Percentiles rank a stretch among this genome's conserved stretches.
phyloP scores from a whole-genome alignment of 2,113 vertebrate species.

The Geococcyx californianus region DNA sequence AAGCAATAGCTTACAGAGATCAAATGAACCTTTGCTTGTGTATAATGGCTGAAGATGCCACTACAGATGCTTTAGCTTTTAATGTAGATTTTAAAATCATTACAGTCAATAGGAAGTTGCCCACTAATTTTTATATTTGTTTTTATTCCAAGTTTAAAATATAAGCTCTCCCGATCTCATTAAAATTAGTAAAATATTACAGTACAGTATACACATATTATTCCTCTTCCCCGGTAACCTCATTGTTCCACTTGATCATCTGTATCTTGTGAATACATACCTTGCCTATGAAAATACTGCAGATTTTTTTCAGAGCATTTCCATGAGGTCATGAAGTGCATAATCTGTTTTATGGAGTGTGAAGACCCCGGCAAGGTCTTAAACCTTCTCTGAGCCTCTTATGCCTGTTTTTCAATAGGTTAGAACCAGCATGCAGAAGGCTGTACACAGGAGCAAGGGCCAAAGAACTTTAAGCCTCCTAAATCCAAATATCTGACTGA shows the following conservation, averaged over 20 bases:
- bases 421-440: background rate
- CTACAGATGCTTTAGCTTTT: background rate
- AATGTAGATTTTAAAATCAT: background rate
- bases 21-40: background rate
- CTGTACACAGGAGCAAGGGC: rapidly evolving
- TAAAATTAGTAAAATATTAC: background rate
- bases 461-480: background rate
- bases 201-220: background rate
- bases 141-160: background rate
- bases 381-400: background rate
- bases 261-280: background rate
- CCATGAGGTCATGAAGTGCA: background rate
- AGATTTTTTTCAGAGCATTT: background rate
- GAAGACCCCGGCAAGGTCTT: background rate
- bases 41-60: background rate
- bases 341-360: background rate
- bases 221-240: background rate
- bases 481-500: background rate
- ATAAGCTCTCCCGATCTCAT: background rate
- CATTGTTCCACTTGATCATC: background rate
- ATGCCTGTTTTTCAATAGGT: background rate
- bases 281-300: background rate
- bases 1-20: background rate
- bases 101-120: background rate
- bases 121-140: background rate